Evolutionary conservation across 2,797 vertebrate species (phyloP).

Genomic region (Trematomus bernacchii): DNA sequence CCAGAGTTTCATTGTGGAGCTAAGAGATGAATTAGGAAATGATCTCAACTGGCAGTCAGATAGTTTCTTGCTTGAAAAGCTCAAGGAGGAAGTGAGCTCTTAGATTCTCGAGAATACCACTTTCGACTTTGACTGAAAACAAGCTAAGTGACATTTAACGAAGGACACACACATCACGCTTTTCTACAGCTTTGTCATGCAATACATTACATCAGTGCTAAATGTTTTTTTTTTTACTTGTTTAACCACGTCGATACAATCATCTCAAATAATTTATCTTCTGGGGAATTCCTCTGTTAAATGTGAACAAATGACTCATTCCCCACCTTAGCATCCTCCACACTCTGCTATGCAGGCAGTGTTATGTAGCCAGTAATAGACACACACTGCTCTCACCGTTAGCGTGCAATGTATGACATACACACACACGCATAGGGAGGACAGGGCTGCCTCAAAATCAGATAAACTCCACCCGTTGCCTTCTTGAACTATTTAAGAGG

Average conservation of each 20-base stretch:
- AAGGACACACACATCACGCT: conserved; percentile 8
- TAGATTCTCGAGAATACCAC: conserved; percentile 5
- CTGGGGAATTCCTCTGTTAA: conserved; percentile 39
- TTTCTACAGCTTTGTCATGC: not conserved
- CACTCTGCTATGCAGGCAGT: conserved; percentile 66
- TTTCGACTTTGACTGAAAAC: conserved; percentile 37
- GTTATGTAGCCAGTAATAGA: conserved; percentile 63
- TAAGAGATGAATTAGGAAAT: conserved; percentile 15
- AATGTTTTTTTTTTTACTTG: not conserved
- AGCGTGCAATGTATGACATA: conserved; percentile 46
- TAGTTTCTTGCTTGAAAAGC: not conserved
- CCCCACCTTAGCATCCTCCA: conserved; percentile 32
- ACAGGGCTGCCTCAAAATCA: conserved; percentile 7
- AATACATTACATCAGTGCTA: not conserved
- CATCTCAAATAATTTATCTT: conserved; percentile 15
- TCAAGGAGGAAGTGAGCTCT: conserved; percentile 12
- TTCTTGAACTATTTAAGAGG: conserved; percentile 14
- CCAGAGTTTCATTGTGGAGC: not conserved
- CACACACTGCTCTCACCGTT: conserved; percentile 56
- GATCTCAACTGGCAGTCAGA: conserved; percentile 4
- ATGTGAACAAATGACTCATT: conserved; percentile 38
- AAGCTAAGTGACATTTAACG: conserved; percentile 35
- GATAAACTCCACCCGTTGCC: conserved; percentile 29
- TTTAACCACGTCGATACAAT: not conserved
- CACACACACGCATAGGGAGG: conserved; percentile 31